A percentile compares a stretch with the other conserved stretches of the same genome.
These are phyloP conservation scores for Lagopus muta DNA, from an alignment of 2,113 vertebrate genomes.

Conservation along the genomic window DNA sequence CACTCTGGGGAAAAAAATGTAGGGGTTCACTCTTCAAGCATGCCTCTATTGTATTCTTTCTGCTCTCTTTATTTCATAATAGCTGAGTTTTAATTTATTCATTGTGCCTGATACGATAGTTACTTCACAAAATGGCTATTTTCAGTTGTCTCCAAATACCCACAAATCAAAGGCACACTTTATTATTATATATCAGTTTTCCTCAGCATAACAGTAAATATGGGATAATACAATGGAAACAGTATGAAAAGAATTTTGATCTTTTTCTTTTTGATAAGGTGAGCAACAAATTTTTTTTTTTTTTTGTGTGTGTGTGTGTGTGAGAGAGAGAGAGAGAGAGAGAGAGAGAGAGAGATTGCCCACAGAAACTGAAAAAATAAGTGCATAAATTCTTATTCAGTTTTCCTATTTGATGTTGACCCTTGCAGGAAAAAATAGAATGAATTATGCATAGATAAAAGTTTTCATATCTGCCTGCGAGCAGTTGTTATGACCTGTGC, in stretches of 20 bases:
- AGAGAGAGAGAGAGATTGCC: neutral
- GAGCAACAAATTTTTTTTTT: neutral
- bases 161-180: neutral
- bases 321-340: too few species aligned
- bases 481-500: neutral
- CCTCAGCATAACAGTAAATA: neutral
- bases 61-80: neutral
- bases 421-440: neutral
- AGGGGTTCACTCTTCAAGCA: neutral
- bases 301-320: too few species aligned
- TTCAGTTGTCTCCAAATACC: neutral
- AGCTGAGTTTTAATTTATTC: neutral
- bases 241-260: neutral
- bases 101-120: neutral
- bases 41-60: neutral
- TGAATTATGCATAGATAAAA: neutral
- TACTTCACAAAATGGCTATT: neutral
- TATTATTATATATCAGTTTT: neutral
- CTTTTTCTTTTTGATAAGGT: neutral
- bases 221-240: neutral
- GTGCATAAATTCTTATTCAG: neutral
- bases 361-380: neutral
- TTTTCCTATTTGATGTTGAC: neutral
- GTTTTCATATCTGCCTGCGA: neutral
- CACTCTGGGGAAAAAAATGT: rapidly evolving